Conservation (phyloP, 2,113 vertebrate species). For the Anser brachyrhynchus region DNA sequence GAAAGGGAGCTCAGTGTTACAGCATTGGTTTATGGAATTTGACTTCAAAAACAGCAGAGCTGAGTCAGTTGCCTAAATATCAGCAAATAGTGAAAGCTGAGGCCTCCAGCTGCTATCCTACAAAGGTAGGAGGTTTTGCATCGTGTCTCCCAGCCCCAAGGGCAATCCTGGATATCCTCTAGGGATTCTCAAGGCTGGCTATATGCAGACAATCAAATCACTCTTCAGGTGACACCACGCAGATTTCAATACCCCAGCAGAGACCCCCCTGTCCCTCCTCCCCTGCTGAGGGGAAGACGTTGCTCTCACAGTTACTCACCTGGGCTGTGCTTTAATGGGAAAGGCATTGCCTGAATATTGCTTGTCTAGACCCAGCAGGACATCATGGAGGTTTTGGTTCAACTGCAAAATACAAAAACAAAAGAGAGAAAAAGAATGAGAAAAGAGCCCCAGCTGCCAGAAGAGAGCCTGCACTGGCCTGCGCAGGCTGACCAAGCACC, state of each 20-base stretch:
- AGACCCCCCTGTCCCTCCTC: background rate
- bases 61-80: background rate
- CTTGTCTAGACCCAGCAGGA: conserved; percentile 86
- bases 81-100: background rate
- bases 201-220: background rate
- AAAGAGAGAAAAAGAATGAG: conserved; percentile 22
- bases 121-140: background rate
- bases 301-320: conserved; percentile 68
- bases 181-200: background rate
- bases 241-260: background rate
- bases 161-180: background rate
- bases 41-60: background rate
- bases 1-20: background rate
- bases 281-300: background rate
- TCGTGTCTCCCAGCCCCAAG: background rate
- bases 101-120: background rate
- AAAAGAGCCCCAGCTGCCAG: background rate
- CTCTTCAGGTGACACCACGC: background rate
- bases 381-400: conserved; percentile 90
- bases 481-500: background rate
- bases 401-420: conserved; percentile 81
- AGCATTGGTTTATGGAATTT: background rate
- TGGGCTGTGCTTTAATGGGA: conserved; percentile 81
- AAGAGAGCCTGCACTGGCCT: background rate
- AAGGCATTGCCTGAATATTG: conserved; percentile 81